Evolutionary conservation across 2,888 invertebrate genomes (phyloP).

Genomic region (Bugulina stolonifera): DNA sequence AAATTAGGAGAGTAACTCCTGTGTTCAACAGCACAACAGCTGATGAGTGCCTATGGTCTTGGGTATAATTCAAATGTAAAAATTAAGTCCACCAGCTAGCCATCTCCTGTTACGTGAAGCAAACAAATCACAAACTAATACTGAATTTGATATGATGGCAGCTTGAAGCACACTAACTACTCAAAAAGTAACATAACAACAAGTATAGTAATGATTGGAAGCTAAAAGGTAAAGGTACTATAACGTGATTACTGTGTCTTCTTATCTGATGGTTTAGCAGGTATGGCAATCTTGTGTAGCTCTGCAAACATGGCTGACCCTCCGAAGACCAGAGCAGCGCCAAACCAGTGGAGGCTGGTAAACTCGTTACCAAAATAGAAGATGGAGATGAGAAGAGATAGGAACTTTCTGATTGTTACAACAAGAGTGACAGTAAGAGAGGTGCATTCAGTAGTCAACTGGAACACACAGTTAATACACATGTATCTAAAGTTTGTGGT

Average conservation of each 20-base stretch:
- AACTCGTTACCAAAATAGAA: constrained; percentile 90
- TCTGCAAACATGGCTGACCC: constrained; percentile 85
- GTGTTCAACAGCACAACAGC: too few species aligned
- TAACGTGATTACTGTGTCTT: background rate
- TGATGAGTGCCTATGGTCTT: too few species aligned
- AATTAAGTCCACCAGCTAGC: too few species aligned
- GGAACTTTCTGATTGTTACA: constrained; percentile 89
- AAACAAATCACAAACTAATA: too few species aligned
- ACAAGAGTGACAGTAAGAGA: constrained; percentile 92
- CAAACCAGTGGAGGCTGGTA: constrained; percentile 82
- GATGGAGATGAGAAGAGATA: constrained; percentile 90
- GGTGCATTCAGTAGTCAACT: constrained; percentile 85
- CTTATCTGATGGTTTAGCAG: background rate
- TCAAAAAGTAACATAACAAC: too few species aligned
- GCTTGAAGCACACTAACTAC: too few species aligned
- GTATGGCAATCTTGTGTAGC: constrained; percentile 6
- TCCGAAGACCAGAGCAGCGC: constrained; percentile 79
- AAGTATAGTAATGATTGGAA: too few species aligned
- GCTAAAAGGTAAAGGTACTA: too few species aligned
- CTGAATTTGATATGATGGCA: too few species aligned
- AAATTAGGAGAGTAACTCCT: too few species aligned
- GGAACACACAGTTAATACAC: constrained; percentile 91
- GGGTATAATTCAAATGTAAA: too few species aligned
- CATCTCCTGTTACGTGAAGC: too few species aligned
- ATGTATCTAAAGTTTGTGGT: constrained; percentile 59